A percentile compares a stretch with the other conserved stretches of the same genome.
phyloP scores from a whole-genome alignment of 1,140 invertebrate genomes.

The Trichogramma pretiosum region DNA sequence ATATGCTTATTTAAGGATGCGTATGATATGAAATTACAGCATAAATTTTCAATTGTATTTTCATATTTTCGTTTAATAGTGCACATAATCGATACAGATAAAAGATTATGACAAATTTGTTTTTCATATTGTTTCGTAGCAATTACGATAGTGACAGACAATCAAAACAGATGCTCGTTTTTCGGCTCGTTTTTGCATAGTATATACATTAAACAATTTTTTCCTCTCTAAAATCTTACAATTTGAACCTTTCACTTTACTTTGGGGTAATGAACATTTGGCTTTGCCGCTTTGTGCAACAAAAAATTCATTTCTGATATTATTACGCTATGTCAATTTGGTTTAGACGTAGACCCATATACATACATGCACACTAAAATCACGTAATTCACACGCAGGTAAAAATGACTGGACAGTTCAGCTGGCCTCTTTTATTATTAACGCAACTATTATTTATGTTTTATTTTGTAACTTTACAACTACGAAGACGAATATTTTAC shows the following conservation, averaged over 20 bases:
- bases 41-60: too few species aligned
- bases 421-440: too few species aligned
- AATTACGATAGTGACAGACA: slow-evolving; percentile 23
- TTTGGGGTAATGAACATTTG: too few species aligned
- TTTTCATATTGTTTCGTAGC: slow-evolving; percentile 7
- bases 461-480: not conserved
- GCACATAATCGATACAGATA: slow-evolving; percentile 20
- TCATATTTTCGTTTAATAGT: slow-evolving; percentile 15
- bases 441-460: too few species aligned
- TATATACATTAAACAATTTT: slow-evolving; percentile 13
- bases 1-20: too few species aligned
- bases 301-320: not conserved
- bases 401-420: too few species aligned
- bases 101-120: slow-evolving; percentile 22
- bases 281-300: too few species aligned
- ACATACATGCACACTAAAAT: too few species aligned
- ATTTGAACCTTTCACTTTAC: not conserved
- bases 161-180: slow-evolving; percentile 11
- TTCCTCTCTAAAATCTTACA: slow-evolving; percentile 10
- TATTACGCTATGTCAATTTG: too few species aligned
- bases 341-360: not conserved
- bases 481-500: slow-evolving; percentile 8
- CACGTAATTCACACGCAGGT: too few species aligned
- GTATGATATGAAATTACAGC: too few species aligned
- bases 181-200: not conserved